These are phyloP conservation scores for Patiria pectinifera DNA, from an alignment of 53 echinoderm and acorn worm species.

Conservation along the genomic window DNA sequence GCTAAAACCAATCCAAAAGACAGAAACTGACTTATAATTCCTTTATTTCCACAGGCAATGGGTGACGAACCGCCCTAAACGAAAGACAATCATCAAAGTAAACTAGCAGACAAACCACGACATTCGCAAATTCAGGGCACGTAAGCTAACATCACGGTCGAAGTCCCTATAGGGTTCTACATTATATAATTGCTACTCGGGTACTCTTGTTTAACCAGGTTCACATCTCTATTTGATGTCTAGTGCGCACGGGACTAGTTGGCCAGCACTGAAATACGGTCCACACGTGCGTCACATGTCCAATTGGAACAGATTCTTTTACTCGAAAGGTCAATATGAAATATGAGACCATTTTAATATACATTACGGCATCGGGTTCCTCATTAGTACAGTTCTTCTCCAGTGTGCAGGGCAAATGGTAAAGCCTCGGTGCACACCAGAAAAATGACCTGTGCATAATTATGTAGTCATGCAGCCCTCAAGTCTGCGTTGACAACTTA, in stretches of 20 bases:
- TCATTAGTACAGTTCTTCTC: background rate
- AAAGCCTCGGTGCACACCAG: background rate
- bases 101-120: background rate
- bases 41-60: too few relatives aligned
- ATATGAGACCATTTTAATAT: constrained; percentile 3
- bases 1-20: too few relatives aligned
- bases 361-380: background rate
- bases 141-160: background rate
- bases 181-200: background rate
- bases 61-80: too few relatives aligned
- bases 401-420: background rate
- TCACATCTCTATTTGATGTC: background rate
- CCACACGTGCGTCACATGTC: background rate
- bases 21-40: too few relatives aligned
- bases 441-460: background rate
- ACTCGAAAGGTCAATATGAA: constrained; percentile 18
- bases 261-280: background rate
- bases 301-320: background rate
- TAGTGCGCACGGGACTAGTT: background rate
- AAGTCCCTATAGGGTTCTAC: background rate
- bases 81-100: background rate
- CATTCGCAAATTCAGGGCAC: background rate
- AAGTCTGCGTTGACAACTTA: background rate
- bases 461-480: background rate
- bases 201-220: constrained; percentile 8